A percentile compares a stretch with the other conserved stretches of the same genome.
phyloP scores from a whole-genome alignment of 2,113 vertebrate genomes.

The Mus spicilegus region DNA sequence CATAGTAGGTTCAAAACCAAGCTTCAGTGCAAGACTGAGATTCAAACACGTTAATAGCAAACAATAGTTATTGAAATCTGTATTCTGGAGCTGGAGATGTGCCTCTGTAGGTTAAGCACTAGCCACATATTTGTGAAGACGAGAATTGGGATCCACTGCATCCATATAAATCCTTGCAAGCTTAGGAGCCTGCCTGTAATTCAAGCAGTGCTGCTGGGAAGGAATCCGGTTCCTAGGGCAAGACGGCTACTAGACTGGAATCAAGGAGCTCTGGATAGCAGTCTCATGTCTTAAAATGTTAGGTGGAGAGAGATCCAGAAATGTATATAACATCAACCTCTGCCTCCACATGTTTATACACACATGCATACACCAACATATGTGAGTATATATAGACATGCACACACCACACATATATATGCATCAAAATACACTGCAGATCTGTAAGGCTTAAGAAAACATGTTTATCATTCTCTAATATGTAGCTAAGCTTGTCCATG shows the following conservation, averaged over 20 bases:
- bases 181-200: not conserved
- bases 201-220: not conserved
- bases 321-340: not conserved
- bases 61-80: not conserved
- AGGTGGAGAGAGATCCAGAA: not conserved
- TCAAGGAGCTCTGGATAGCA: too few relatives aligned
- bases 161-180: not conserved
- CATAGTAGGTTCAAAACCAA: not conserved
- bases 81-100: too few relatives aligned
- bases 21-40: not conserved
- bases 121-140: not conserved
- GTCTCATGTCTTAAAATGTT: not conserved
- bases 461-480: not conserved
- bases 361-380: too few relatives aligned
- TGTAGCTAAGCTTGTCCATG: not conserved
- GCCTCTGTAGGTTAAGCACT: not conserved
- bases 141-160: not conserved
- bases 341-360: not conserved
- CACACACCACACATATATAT: not conserved
- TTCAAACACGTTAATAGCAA: not conserved
- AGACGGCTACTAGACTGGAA: not conserved
- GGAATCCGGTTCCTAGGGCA: not conserved
- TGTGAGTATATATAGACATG: not conserved
- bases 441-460: not conserved
- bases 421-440: not conserved